Conservation (phyloP, 2,888 invertebrate genomes). For the Xestoiulus laeticollis region DNA sequence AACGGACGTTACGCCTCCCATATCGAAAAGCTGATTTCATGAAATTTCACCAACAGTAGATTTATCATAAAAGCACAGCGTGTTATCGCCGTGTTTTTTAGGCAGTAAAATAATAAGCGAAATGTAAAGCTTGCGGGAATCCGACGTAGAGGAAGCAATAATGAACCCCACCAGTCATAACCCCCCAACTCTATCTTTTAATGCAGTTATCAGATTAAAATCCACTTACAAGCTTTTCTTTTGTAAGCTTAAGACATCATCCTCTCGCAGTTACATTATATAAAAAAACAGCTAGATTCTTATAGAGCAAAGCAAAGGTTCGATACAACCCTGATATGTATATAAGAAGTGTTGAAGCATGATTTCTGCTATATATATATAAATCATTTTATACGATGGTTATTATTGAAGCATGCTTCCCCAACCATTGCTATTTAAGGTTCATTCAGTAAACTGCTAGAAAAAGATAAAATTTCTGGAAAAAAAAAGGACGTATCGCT, state of each 20-base stretch:
- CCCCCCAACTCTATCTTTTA: constrained; percentile 4
- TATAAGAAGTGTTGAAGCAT: neutral
- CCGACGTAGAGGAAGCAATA: constrained; percentile 16
- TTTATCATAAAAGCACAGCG: neutral
- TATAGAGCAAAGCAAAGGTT: neutral
- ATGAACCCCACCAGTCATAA: constrained; percentile 9
- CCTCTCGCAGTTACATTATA: neutral
- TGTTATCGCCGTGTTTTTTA: neutral
- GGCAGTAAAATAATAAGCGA: constrained; percentile 5
- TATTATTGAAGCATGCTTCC: constrained; percentile 13
- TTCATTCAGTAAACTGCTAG: neutral
- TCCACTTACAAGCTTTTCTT: constrained; percentile 26
- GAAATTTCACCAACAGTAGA: constrained; percentile 2
- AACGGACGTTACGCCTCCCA: neutral
- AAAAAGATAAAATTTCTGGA: neutral
- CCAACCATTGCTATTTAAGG: neutral
- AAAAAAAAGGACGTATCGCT: neutral
- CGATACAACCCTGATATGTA: constrained; percentile 7
- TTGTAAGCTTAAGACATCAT: neutral
- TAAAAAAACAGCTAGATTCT: neutral
- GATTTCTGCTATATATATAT: neutral
- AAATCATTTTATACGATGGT: neutral
- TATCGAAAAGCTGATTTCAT: neutral
- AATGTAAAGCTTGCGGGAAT: neutral
- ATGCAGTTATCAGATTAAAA: constrained; percentile 26